phyloP scores from a whole-genome alignment of 2,797 vertebrate species.

The Siniperca undulata region DNA sequence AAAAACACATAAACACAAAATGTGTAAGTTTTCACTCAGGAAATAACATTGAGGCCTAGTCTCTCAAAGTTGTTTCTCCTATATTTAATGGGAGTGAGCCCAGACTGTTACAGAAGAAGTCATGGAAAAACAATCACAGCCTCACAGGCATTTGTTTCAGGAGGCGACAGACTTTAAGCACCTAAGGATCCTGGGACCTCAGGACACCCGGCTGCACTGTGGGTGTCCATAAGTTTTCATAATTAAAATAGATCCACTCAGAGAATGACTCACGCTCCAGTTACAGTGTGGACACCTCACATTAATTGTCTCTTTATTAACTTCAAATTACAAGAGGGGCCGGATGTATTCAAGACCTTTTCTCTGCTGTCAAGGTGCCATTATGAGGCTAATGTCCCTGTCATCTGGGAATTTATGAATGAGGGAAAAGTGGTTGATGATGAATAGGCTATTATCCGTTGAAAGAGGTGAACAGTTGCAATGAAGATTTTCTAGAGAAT shows the following conservation, averaged over 20 bases:
- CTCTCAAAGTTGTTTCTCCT: conserved; percentile 29
- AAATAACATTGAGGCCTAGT: conserved; percentile 9
- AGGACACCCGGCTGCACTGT: conserved; percentile 38
- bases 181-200: conserved; percentile 46
- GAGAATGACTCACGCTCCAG: conserved; percentile 57
- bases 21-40: conserved; percentile 22
- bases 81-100: conserved; percentile 41
- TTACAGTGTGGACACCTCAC: conserved; percentile 43
- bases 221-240: conserved; percentile 59
- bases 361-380: conserved; percentile 43
- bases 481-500: conserved; percentile 20
- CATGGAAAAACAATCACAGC: conserved; percentile 63
- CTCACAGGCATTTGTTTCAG: conserved; percentile 27
- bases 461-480: conserved; percentile 38
- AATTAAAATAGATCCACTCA: conserved; percentile 53
- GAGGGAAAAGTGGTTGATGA: conserved; percentile 32
- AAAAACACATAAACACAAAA: conserved; percentile 2
- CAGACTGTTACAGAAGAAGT: conserved; percentile 38
- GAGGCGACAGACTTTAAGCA: conserved; percentile 53
- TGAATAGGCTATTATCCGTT: conserved; percentile 47
- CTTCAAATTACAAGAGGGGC: conserved; percentile 47
- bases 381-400: conserved; percentile 34
- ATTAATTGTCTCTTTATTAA: conserved; percentile 66
- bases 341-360: conserved; percentile 40
- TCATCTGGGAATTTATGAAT: conserved; percentile 43